A percentile compares a stretch with the other conserved stretches of the same genome.
phyloP scores from a whole-genome alignment of 2,113 vertebrate genomes.

The Taxidea taxus region DNA sequence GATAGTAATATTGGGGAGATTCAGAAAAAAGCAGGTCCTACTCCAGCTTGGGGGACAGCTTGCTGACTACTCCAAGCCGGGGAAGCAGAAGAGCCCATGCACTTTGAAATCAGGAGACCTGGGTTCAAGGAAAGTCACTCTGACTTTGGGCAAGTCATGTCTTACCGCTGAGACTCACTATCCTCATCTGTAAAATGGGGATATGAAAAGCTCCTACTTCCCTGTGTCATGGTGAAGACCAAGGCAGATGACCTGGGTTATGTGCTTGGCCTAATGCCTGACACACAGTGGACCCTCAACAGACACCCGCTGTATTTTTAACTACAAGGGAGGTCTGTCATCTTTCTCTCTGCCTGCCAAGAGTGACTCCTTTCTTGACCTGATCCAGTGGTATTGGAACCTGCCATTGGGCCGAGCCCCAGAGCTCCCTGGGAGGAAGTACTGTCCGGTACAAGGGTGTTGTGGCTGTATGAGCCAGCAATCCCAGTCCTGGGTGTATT shows the following conservation, averaged over 20 bases:
- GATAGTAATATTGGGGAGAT: neutral
- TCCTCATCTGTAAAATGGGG: neutral
- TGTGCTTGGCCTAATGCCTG: neutral
- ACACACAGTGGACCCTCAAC: neutral
- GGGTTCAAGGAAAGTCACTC: neutral
- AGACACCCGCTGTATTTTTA: too few relatives aligned
- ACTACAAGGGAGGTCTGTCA: too few relatives aligned
- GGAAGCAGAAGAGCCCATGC: neutral
- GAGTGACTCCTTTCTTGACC: neutral
- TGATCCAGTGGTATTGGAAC: neutral
- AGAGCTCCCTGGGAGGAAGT: neutral
- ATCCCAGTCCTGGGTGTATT: neutral
- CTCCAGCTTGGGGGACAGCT: neutral
- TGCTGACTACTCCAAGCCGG: neutral
- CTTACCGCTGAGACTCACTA: neutral
- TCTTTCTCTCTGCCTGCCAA: neutral
- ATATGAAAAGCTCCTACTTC: neutral
- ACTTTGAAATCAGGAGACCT: neutral
- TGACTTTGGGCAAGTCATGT: neutral
- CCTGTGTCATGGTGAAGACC: neutral
- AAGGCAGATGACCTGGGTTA: neutral
- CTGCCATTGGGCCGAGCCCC: too few relatives aligned
- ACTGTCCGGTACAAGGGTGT: rapidly evolving
- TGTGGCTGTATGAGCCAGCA: neutral
- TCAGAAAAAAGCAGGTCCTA: neutral